Evolutionary conservation across 2,113 vertebrate species (phyloP), one percentile per base, ranked within the genome.

Genomic region (Mus spicilegus): DNA sequence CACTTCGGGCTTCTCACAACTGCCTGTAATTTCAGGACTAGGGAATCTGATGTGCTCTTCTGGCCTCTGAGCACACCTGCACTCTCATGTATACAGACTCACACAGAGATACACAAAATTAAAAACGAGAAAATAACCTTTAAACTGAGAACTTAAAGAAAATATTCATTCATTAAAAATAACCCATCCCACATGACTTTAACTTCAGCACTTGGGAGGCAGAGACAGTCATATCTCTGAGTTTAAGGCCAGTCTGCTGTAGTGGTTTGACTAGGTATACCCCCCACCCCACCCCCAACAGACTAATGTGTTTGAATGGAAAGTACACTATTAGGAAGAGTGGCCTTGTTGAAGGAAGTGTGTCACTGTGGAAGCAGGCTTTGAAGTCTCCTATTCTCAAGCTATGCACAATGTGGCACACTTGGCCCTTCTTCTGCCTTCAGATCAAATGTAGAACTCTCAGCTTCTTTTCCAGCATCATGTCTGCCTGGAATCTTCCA

Each of bases 141-240:
- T 82, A 61, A 22, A 28, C 56, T 58, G 19, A 93, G 11, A 91
- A 92, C 95, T 49, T 81, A 26, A 61, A 73, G 77, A 87, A 96
- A 86, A 92, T 61, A 93, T 69, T 93, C 80, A 58, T 69, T 89
- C 7, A 49, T 61, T 72, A 36, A 87, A 96, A 91, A 97, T 22
- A 82, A 39, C 1, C 10, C 36, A 39, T n/a, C 22, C 10, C 33
- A 81, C 51, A 24, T 4, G 11, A 4, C 11, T 82, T n/a, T n/a
- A 26, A 26, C 58, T 54, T 20, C 36, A 82, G 80, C 54, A 24
- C 36, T 82, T 20, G 3, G 54, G 6, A 82, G 36, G 11, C 11
- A n/a, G 80, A 58, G 54, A 14, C 36, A 58, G 12, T 22, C 20
- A 58, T 20, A 58, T 82, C 54, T 39, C 20, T 58, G 80, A 39